phyloP scores from a whole-genome alignment of 2,113 vertebrate species.

The Rhinolophus ferrumequinum region DNA sequence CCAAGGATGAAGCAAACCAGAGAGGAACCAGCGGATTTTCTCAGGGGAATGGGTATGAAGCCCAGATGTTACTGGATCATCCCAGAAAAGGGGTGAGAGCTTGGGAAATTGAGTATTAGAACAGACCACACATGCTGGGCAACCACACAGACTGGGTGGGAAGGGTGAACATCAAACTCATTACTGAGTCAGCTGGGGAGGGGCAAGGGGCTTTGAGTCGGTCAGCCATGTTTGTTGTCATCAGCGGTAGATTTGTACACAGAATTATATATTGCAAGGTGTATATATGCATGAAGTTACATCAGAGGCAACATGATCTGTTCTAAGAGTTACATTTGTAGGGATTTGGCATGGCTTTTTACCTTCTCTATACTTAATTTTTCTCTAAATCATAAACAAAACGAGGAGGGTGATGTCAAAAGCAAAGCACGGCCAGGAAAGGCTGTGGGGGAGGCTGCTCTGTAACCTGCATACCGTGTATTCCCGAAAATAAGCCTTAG shows the following conservation, averaged over 20 bases:
- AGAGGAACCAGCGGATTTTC: not conserved
- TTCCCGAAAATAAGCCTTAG: too few species aligned
- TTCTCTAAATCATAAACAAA: not conserved
- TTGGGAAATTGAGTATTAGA: not conserved
- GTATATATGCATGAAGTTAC: not conserved
- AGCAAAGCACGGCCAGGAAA: not conserved
- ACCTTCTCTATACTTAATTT: constrained; percentile 2
- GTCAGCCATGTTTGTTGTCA: not conserved
- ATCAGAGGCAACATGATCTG: not conserved
- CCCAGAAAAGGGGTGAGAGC: not conserved
- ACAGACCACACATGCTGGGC: not conserved
- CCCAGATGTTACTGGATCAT: not conserved
- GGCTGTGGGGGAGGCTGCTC: not conserved
- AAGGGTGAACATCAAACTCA: not conserved
- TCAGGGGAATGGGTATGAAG: not conserved
- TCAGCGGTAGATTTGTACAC: not conserved
- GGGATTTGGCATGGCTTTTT: not conserved
- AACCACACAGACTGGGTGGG: not conserved
- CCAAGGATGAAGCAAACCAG: not conserved
- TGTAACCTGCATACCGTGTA: not conserved
- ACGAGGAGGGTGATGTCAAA: not conserved
- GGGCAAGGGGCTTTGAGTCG: not conserved
- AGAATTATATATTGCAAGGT: not conserved
- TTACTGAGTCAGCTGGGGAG: not conserved
- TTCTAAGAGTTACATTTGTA: not conserved